These are phyloP conservation scores for Stercorarius parasiticus DNA, from an alignment of 2,113 vertebrate species.

Conservation along the genomic window DNA sequence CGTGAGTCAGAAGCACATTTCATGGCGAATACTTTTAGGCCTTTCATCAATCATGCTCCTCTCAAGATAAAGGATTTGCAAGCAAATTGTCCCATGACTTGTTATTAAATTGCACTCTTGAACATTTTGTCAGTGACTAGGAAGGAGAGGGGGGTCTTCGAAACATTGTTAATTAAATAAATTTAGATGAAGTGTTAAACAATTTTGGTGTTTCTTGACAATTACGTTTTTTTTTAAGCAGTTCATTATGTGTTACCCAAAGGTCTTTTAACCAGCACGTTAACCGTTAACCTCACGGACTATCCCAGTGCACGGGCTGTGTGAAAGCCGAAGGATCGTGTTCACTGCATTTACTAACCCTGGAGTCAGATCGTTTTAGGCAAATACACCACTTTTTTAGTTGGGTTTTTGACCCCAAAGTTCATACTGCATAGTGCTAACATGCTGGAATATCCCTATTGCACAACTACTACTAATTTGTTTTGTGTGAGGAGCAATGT, in stretches of 20 bases:
- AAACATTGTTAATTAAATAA: background rate
- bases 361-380: background rate
- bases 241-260: background rate
- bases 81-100: background rate
- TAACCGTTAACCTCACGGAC: background rate
- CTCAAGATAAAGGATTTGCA: background rate
- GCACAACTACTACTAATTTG: too few relatives aligned
- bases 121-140: background rate
- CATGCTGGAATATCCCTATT: background rate
- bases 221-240: background rate
- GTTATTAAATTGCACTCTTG: background rate
- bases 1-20: background rate
- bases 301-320: accelerated
- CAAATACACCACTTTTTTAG: background rate
- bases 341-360: background rate
- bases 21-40: background rate
- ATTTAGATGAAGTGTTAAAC: background rate
- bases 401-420: background rate
- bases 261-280: background rate
- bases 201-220: background rate
- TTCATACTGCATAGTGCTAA: background rate
- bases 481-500: background rate
- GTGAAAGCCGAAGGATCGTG: background rate
- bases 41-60: background rate
- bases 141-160: background rate